Conservation (phyloP, 2,888 invertebrate genomes). For the Schizotus pectinicornis region DNA sequence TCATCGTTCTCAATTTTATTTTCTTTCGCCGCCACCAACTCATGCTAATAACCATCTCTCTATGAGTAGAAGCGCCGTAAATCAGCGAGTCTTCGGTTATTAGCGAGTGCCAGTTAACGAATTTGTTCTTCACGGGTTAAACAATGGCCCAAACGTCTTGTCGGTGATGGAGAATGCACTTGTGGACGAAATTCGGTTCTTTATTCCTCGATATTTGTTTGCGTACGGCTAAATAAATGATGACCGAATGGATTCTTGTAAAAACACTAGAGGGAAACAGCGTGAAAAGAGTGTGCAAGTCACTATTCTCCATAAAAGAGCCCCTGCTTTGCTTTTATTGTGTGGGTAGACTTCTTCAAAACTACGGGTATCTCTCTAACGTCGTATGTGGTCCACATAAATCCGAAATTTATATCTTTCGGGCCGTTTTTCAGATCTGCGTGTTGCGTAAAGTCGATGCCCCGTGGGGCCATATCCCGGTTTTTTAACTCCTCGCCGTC, state of each 20-base stretch:
- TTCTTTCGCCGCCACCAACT: no score
- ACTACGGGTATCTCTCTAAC: conserved; percentile 37
- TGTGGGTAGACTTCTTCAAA: conserved; percentile 44
- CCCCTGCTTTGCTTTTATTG: conserved; percentile 48
- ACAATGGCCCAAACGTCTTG: no score
- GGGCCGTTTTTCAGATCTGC: conserved; percentile 6
- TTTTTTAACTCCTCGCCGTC: no score
- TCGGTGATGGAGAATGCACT: no score
- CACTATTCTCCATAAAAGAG: conserved; percentile 48
- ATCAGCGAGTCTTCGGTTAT: no score
- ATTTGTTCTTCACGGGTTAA: no score
- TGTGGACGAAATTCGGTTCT: conserved; percentile 1
- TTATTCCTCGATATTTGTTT: conserved; percentile 16
- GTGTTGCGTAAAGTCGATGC: conserved; percentile 17
- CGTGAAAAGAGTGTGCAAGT: conserved; percentile 43
- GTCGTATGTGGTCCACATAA: conserved; percentile 52
- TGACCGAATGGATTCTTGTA: conserved; percentile 40
- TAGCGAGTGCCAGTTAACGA: no score
- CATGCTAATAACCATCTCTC: no score
- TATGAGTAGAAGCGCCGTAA: no score
- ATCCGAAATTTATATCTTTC: conserved; percentile 42
- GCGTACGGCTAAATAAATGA: conserved; percentile 31
- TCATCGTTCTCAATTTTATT: no score
- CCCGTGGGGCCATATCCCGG: not conserved
- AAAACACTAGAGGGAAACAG: conserved; percentile 45